Conservation (phyloP, 2,113 vertebrate species). For the Elephantulus edwardii region DNA sequence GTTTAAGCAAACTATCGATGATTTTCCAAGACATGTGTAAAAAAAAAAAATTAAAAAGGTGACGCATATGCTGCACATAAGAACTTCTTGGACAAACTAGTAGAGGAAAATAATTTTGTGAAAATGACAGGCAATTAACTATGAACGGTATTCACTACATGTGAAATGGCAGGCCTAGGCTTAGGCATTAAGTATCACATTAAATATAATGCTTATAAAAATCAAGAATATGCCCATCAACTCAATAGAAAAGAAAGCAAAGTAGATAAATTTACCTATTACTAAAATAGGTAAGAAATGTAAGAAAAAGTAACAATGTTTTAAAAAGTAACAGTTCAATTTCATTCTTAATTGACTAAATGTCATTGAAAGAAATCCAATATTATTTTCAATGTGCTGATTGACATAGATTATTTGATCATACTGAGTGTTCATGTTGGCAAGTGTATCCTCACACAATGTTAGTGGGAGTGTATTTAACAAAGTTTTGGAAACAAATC, state of each 20-base stretch:
- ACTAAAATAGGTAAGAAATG: too few species aligned
- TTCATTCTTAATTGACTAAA: not conserved
- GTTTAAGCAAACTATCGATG: too few species aligned
- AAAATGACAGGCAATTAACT: not conserved
- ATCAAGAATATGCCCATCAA: not conserved
- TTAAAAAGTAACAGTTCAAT: not conserved
- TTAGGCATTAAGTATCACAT: not conserved
- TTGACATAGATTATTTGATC: not conserved
- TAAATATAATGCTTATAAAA: not conserved
- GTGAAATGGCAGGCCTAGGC: too few species aligned
- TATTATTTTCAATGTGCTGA: not conserved
- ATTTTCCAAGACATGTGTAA: too few species aligned
- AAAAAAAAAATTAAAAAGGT: too few species aligned
- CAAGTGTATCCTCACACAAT: not conserved
- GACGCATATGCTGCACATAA: too few species aligned
- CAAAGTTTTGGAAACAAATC: slow-evolving; percentile 16
- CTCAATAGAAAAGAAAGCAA: not conserved
- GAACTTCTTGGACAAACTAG: too few species aligned
- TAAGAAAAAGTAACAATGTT: not conserved
- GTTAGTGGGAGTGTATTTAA: slow-evolving; percentile 8
- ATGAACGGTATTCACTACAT: not conserved
- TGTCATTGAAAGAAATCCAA: not conserved
- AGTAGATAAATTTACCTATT: too few species aligned
- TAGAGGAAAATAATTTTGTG: not conserved
- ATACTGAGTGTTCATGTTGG: not conserved